These are phyloP conservation scores for Pectinophora gossypiella DNA, from an alignment of 1,140 invertebrate genomes.

Conservation along the genomic window DNA sequence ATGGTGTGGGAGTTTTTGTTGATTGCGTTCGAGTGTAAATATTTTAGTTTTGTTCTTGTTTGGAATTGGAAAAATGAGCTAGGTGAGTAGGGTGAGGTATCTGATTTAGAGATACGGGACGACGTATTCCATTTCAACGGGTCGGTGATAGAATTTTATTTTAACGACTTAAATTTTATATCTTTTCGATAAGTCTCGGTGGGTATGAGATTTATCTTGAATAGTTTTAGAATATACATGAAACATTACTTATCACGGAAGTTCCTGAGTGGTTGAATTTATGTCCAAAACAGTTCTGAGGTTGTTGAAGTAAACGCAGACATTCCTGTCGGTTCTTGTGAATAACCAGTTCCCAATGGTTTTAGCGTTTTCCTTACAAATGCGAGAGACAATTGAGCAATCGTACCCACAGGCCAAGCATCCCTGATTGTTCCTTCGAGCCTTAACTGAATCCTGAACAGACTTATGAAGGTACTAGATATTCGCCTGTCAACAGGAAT, in stretches of 20 bases:
- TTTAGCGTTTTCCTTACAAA: too few relatives aligned
- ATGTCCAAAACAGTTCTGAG: too few relatives aligned
- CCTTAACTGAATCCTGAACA: slow-evolving; percentile 3
- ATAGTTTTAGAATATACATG: not conserved
- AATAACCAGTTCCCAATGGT: not conserved
- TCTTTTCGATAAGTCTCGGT: not conserved
- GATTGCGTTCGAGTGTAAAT: slow-evolving; percentile 55
- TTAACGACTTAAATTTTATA: not conserved
- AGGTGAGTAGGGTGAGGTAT: not conserved
- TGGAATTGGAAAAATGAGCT: slow-evolving; percentile 11
- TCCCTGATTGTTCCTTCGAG: slow-evolving; percentile 41
- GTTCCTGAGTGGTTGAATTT: too few relatives aligned
- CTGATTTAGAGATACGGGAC: not conserved
- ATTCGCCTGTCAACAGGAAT: not conserved
- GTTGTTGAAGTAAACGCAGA: too few relatives aligned
- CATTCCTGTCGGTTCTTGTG: not conserved
- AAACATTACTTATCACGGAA: not conserved
- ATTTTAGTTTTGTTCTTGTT: slow-evolving; percentile 44
- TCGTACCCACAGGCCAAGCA: slow-evolving; percentile 27
- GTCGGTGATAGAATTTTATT: not conserved
- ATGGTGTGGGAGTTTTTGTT: slow-evolving; percentile 65
- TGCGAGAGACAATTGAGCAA: slow-evolving; percentile 45
- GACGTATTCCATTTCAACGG: slow-evolving; percentile 17
- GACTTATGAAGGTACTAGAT: slow-evolving; percentile 1
- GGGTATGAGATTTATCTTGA: not conserved